Evolutionary conservation across 2,113 vertebrate genomes (phyloP).

Genomic region (Pteropus alecto): DNA sequence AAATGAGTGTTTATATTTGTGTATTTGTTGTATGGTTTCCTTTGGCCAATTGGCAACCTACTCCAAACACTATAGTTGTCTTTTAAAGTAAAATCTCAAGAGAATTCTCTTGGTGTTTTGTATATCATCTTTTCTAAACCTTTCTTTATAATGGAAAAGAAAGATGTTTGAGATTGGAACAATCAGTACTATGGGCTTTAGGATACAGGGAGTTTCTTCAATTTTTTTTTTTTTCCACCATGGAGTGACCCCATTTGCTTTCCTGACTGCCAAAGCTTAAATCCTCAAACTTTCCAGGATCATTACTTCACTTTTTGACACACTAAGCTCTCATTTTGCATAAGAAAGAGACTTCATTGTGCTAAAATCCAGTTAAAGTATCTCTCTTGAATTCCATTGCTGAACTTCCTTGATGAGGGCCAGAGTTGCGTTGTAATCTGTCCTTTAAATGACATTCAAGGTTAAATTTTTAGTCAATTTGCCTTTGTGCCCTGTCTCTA

Average conservation of each 20-base stretch:
- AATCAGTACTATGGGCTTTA: background rate
- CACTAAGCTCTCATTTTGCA: background rate
- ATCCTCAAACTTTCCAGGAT: background rate
- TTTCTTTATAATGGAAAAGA: background rate
- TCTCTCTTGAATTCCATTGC: background rate
- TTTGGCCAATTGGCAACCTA: background rate
- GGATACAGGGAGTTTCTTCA: background rate
- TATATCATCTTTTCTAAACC: background rate
- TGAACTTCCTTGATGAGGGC: background rate
- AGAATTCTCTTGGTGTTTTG: background rate
- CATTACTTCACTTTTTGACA: background rate
- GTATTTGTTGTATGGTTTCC: background rate
- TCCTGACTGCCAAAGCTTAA: background rate
- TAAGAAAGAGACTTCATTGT: background rate
- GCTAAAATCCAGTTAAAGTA: background rate
- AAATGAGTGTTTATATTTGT: background rate
- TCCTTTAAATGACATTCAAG: background rate
- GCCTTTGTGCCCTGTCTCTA: background rate
- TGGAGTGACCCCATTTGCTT: background rate
- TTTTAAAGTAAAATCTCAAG: conserved; percentile 12
- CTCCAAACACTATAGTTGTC: background rate
- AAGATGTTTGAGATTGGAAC: background rate
- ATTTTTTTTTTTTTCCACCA: background rate
- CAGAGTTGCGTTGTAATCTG: background rate
- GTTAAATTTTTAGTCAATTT: conserved; percentile 33